Evolutionary conservation across 2,888 invertebrate species (phyloP), one percentile per base, ranked within the genome.

Genomic region (Brachypterus glaber): DNA sequence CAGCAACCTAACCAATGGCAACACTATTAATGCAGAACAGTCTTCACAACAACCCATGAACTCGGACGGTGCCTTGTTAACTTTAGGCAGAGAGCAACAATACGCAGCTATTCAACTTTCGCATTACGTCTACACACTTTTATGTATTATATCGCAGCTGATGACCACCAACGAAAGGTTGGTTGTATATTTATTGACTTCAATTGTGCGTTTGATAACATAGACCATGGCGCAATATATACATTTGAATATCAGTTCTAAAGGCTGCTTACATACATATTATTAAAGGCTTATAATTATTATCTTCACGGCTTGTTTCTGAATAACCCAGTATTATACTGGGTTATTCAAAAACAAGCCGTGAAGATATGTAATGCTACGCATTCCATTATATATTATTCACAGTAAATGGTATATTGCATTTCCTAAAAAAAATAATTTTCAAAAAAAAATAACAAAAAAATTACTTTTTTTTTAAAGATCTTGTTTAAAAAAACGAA

Each of bases 111-210:
- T 88, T 35, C 82, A 84, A 57, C 69, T 92, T 36, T 85, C 88
- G 30, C 87, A 89, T 63, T 84, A 90, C 51, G 79, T 92, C 31
- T 88, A 91, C 63, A 87, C 85, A 14, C 70, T 92, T 44, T 75
- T 89, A 15, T 87, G 87, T 57, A 84, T 91, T 50, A 86, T 90
- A 51, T 86, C 85, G 55, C 88, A 89, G 60, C 82, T 91, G 56
- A 84, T 89, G 70, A 91, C 91, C 3, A 85, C 83, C 7, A 87
- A 91, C 57, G 85, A 87, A 57, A 81, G 78, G 78, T 77, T 52
- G 54, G 43, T 39, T 45, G 4, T 21, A 7, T 21, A 5, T 7
- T 7, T 9, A 21, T 21, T 21, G 9, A 21, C 9, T 9, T 21
- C n/a, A n/a, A n/a, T n/a, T n/a, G n/a, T n/a, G n/a, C n/a, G n/a